Evolutionary conservation across 1,140 invertebrate genomes (phyloP), one percentile per base, ranked within the genome.

Genomic region (Mya arenaria): DNA sequence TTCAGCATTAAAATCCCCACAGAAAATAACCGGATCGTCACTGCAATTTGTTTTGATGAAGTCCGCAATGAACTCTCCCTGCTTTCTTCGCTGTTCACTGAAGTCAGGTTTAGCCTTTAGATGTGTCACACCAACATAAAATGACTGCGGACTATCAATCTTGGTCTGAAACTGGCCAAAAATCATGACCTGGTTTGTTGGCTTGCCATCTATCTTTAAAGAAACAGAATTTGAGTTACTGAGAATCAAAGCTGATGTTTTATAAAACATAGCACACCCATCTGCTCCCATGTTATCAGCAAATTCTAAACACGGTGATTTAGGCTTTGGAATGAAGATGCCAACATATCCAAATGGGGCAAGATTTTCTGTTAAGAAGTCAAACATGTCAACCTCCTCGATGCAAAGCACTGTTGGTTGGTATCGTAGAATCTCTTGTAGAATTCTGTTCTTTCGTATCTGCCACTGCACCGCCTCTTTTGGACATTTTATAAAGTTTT

Each of bases 1-100:
- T 89, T 96, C 95, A 0, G 96, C 96, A 92, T 97, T 97, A 86
- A 97, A 96, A 88, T 97, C 96, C 0, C 96, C 96, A 86, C 95
- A 95, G 1, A 97, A 84, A 30, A 97, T 92, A 0, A 96, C 87
- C 0, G 96, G 88, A 28, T 52, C 41, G 30, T 93, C 91, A 5
- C 58, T 65, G 30, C 84, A 72, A 94, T 92, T n/a, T 93, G 89
- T 23, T 89, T 25, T 32, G 0, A 96, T 90, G 80, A 95, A 95
- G 10, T 94, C 92, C 10, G 96, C 88, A 19, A 97, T 89, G 92
- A 96, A 96, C 89, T 95, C 95, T 6, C 96, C 96, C 92, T 97
- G 96, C 89, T 96, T 95, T 86, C 96, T 95, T 19, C 96, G 93
- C 34, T 96, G 89, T 15, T 87, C 63, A 25, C 85, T 78, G 83